Conservation (phyloP, 2,888 invertebrate species). For the Thymelicus lineola region DNA sequence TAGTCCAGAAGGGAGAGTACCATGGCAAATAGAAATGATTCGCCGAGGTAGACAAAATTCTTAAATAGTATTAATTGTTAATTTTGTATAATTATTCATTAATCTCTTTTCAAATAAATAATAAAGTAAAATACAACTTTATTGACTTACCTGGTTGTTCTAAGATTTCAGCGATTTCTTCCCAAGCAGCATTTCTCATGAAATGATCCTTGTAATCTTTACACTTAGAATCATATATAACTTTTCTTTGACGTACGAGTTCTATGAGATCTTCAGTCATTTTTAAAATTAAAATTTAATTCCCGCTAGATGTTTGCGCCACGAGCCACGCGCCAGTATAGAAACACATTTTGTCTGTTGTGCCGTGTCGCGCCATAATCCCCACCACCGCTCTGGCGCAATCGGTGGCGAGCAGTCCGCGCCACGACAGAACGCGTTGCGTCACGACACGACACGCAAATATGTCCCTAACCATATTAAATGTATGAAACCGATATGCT, state of each 20-base stretch:
- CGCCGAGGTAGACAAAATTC: conserved; percentile 25
- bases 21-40: conserved; percentile 34
- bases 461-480: conserved; percentile 10
- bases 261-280: background rate
- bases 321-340: background rate
- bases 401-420: no score
- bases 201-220: conserved; percentile 37
- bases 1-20: conserved; percentile 29
- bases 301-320: no score
- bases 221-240: conserved; percentile 33
- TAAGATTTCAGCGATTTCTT: conserved; percentile 18
- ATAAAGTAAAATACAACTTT: conserved; percentile 20
- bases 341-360: conserved; percentile 32
- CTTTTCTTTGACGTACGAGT: conserved; percentile 33
- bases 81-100: conserved; percentile 13
- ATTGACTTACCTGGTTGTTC: conserved; percentile 31
- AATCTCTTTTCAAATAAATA: conserved; percentile 31
- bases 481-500: background rate
- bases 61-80: conserved; percentile 8
- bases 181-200: conserved; percentile 34
- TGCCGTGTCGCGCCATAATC: no score
- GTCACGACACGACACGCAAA: conserved; percentile 33
- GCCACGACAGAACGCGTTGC: no score
- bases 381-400: no score
- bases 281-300: no score